These are phyloP conservation scores for Tringa solitaria DNA, from an alignment of 2,113 vertebrate species.

Conservation along the genomic window DNA sequence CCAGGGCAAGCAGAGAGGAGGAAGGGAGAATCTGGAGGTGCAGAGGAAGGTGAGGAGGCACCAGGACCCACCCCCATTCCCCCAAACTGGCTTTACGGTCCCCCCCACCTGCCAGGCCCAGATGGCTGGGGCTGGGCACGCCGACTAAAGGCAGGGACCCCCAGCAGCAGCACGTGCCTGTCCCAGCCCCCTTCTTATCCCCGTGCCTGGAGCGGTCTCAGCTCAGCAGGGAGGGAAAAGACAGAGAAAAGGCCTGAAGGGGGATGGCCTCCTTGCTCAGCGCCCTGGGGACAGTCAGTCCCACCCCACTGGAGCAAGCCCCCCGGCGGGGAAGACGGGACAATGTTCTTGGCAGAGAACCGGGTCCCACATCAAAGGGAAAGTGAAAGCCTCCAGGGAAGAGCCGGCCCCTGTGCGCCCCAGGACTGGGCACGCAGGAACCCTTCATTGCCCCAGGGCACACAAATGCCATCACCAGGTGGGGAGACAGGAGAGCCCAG, in stretches of 20 bases:
- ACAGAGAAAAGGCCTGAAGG: background rate
- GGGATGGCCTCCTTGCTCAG: background rate
- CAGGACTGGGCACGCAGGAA: background rate
- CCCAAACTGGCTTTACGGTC: background rate
- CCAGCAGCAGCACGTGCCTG: background rate
- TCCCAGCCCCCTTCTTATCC: background rate
- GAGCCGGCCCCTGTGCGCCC: fast-evolving
- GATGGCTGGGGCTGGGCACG: fast-evolving
- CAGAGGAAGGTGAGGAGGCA: background rate
- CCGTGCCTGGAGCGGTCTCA: background rate
- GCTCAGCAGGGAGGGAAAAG: background rate
- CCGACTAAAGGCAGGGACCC: background rate
- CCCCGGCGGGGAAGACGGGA: background rate
- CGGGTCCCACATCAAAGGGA: fast-evolving
- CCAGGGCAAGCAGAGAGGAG: background rate
- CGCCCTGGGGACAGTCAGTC: background rate
- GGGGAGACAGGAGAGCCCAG: background rate
- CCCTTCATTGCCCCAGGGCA: background rate
- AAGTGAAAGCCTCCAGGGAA: background rate
- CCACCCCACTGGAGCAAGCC: background rate
- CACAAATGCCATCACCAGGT: background rate
- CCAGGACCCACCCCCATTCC: background rate
- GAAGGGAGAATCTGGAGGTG: background rate
- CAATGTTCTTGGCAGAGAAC: background rate
- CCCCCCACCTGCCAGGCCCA: fast-evolving